Percentiles rank a stretch among this genome's conserved stretches.
Conservation (phyloP, 2,888 invertebrate species). For the Drosophila incognita region DNA sequence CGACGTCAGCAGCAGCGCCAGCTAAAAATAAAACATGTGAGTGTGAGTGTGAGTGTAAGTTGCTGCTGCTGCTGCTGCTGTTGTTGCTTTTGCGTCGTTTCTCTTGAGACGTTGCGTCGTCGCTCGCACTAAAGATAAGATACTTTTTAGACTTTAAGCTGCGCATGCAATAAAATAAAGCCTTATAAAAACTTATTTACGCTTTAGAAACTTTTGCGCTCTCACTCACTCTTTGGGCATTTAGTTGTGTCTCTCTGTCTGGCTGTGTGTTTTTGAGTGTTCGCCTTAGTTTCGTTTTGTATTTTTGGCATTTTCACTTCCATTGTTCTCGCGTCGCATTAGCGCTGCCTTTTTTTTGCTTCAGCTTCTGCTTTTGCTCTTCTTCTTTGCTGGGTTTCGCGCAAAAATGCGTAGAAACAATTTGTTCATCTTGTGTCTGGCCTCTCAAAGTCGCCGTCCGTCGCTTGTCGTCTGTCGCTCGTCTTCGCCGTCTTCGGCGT, state of each 20-base stretch:
- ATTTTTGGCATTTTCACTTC: conserved; percentile 64
- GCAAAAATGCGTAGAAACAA: conserved; percentile 62
- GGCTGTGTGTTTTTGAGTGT: conserved; percentile 6
- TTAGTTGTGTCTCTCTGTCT: conserved; percentile 20
- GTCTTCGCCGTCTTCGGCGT: conserved; percentile 10
- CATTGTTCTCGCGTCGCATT: conserved; percentile 64
- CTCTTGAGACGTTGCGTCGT: conserved; percentile 45
- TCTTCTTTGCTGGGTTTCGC: conserved; percentile 39
- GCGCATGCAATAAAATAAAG: conserved; percentile 67
- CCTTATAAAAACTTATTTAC: conserved; percentile 64
- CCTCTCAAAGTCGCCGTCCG: conserved; percentile 38
- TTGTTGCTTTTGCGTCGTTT: conserved; percentile 46
- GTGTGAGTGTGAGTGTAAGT: conserved; percentile 17
- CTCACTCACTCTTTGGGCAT: conserved; percentile 3
- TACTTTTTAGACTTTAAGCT: conserved; percentile 72
- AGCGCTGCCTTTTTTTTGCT: conserved; percentile 42
- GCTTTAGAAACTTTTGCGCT: conserved; percentile 42
- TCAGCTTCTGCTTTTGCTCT: conserved; percentile 12
- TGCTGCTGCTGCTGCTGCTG: conserved; percentile 8
- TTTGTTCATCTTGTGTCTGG: conserved; percentile 46
- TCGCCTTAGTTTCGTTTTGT: conserved; percentile 51
- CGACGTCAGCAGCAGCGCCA: conserved; percentile 27
- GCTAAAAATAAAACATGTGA: conserved; percentile 54
- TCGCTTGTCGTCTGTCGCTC: not conserved
- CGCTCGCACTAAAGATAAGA: conserved; percentile 50